phyloP scores from a whole-genome alignment of 1,140 invertebrate genomes.

The Scylla paramamosain region DNA sequence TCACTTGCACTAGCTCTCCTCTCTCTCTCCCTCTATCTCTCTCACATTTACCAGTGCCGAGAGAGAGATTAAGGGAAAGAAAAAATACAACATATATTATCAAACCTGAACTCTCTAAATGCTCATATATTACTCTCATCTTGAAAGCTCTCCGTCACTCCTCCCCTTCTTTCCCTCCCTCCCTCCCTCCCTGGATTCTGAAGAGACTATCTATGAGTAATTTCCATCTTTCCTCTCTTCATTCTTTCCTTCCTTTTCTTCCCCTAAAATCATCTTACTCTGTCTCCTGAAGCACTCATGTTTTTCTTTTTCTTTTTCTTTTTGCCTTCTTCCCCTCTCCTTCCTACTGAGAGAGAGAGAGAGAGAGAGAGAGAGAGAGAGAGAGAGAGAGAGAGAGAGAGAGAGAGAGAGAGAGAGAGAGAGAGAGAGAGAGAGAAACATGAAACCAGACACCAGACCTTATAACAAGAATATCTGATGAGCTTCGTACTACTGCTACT shows the following conservation, averaged over 20 bases:
- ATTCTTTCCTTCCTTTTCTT: not conserved
- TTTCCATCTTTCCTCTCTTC: not conserved
- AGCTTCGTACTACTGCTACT: no score
- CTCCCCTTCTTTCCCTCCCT: not conserved
- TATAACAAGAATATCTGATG: no score
- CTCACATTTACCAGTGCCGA: no score
- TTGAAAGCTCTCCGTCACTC: not conserved
- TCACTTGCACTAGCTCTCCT: no score
- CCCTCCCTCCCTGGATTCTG: not conserved
- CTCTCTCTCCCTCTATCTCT: no score
- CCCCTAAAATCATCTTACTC: not conserved
- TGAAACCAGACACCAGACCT: no score
- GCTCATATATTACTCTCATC: not conserved
- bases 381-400: not conserved
- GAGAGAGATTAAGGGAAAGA: no score
- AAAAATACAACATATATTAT: no score
- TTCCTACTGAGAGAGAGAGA: not conserved
- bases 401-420: no score
- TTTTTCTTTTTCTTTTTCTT: not conserved
- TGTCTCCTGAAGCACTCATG: not conserved
- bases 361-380: conserved; percentile 48
- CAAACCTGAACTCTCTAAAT: not conserved
- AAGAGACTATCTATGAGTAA: not conserved
- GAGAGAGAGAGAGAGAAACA: no score
- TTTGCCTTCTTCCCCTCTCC: not conserved